These are phyloP conservation scores for Liasis olivaceus DNA, from an alignment of 2,797 vertebrate species.

Conservation along the genomic window DNA sequence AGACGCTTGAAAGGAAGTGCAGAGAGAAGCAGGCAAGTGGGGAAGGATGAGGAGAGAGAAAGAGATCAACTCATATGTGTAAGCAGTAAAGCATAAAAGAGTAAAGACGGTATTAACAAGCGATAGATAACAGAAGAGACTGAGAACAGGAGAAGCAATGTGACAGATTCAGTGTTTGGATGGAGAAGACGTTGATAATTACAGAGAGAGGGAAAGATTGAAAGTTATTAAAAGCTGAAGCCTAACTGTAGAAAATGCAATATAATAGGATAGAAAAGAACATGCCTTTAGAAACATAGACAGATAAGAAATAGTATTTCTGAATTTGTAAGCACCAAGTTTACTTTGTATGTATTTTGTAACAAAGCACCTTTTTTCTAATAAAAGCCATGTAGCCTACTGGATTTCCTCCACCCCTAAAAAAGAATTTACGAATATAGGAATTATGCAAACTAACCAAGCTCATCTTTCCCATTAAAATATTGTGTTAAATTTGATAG, in stretches of 20 bases:
- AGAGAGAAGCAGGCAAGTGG: background rate
- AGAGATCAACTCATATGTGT: background rate
- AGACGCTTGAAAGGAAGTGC: background rate
- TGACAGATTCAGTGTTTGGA: background rate
- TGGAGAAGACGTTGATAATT: background rate
- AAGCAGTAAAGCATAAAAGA: background rate
- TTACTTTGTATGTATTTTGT: background rate
- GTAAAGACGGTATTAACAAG: background rate
- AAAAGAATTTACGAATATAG: background rate
- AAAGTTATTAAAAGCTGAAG: background rate
- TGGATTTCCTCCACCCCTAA: background rate
- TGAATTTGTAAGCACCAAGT: background rate
- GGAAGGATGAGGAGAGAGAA: background rate
- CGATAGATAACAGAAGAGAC: background rate
- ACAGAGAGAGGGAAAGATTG: background rate
- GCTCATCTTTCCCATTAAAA: background rate
- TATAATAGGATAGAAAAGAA: background rate
- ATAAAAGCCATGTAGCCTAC: background rate
- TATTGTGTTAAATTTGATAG: background rate
- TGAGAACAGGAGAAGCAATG: background rate
- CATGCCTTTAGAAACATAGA: background rate
- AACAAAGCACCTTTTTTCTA: background rate
- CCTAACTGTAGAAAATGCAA: background rate
- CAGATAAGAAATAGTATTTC: background rate
- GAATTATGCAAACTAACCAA: background rate